Evolutionary conservation across 2,113 vertebrate genomes (phyloP).

Genomic region (Cepphus grylle): DNA sequence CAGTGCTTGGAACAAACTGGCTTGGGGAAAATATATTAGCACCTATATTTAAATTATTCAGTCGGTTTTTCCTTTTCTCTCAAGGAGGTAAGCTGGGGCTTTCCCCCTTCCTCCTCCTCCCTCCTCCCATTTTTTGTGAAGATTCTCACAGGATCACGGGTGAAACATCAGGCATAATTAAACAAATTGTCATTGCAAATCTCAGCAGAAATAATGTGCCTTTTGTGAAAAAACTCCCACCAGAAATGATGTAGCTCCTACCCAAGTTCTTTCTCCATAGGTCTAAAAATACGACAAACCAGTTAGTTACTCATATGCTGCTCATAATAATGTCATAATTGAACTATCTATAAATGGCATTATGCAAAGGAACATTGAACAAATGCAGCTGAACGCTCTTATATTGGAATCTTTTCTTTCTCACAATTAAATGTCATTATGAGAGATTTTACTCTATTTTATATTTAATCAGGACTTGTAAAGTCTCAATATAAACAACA

Average conservation of each 20-base stretch:
- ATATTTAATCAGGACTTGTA: constrained; percentile 76
- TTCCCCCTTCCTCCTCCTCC: background rate
- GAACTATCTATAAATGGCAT: constrained; percentile 76
- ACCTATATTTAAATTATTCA: constrained; percentile 41
- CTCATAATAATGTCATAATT: constrained; percentile 78
- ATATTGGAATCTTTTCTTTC: constrained; percentile 76
- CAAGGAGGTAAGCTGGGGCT: constrained; percentile 26
- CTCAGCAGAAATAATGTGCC: constrained; percentile 44
- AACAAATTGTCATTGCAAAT: constrained; percentile 57
- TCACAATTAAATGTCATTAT: constrained; percentile 80
- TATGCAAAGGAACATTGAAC: constrained; percentile 73
- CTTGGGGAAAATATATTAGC: background rate
- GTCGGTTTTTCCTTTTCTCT: constrained; percentile 5
- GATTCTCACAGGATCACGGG: constrained; percentile 27
- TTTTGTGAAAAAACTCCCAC: constrained; percentile 61
- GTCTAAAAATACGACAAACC: constrained; percentile 73
- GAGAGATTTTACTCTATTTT: constrained; percentile 79
- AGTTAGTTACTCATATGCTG: constrained; percentile 70
- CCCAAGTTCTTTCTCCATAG: constrained; percentile 71
- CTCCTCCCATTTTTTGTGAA: constrained; percentile 21
- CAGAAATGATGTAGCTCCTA: constrained; percentile 62
- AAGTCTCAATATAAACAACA: constrained; percentile 78
- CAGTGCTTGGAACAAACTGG: background rate
- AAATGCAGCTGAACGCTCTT: constrained; percentile 74
- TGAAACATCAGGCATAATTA: constrained; percentile 57